Conservation (phyloP, 2,888 invertebrate genomes). For the Rhopalosiphum nymphaeae region DNA sequence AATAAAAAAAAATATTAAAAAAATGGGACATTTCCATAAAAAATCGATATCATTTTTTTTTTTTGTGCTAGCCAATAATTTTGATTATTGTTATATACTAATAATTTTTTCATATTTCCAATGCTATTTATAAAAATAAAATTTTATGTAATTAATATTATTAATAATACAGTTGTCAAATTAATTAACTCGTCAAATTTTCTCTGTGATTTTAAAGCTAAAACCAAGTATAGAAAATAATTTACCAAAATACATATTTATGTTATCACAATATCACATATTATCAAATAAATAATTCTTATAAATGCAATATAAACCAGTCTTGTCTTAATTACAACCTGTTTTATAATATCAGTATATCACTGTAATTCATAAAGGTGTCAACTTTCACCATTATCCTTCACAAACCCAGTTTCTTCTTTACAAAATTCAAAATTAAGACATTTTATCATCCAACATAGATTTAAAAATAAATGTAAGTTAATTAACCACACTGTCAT, state of each 20-base stretch:
- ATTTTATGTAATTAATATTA: neutral
- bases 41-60: too few species aligned
- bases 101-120: neutral
- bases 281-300: neutral
- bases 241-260: neutral
- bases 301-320: slow-evolving; percentile 27
- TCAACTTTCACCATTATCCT: slow-evolving; percentile 32
- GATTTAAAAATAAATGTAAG: neutral
- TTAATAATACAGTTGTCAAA: neutral
- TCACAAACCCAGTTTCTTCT: neutral
- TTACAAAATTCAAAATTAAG: slow-evolving; percentile 1
- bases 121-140: neutral
- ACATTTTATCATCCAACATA: neutral
- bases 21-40: too few species aligned
- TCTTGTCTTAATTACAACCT: neutral
- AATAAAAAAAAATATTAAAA: too few species aligned
- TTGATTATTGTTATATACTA: neutral
- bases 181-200: neutral
- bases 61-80: too few species aligned
- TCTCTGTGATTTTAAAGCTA: neutral
- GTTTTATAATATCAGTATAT: neutral
- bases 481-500: neutral
- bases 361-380: neutral
- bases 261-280: neutral
- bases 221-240: neutral